Evolutionary conservation across 2,888 invertebrate genomes (phyloP).

Genomic region (Andrena fulva): DNA sequence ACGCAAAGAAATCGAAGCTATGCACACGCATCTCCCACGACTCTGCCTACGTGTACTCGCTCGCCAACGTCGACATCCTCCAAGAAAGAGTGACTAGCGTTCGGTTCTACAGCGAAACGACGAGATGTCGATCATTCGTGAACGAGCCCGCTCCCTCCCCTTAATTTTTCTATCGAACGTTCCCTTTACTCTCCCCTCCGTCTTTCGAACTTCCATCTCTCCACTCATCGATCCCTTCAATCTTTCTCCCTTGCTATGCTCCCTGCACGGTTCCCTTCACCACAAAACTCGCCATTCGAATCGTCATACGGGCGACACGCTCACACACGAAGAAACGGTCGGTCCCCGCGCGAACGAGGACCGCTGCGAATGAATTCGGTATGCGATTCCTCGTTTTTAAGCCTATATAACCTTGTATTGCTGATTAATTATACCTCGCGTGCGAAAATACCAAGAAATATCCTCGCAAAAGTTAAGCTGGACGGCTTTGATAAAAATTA

Average conservation of each 20-base stretch:
- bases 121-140: conserved; percentile 32
- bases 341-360: conserved; percentile 11
- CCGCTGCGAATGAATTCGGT: conserved; percentile 59
- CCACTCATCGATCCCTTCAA: not conserved
- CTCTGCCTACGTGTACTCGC: conserved; percentile 16
- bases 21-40: conserved; percentile 29
- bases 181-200: conserved; percentile 1
- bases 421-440: conserved; percentile 76
- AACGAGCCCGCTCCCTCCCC: conserved; percentile 17
- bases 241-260: not conserved
- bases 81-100: conserved; percentile 36
- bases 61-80: conserved; percentile 17
- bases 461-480: conserved; percentile 84
- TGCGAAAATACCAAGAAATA: conserved; percentile 84
- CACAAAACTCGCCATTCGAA: conserved; percentile 44
- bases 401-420: conserved; percentile 69
- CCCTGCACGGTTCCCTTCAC: not conserved
- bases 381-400: conserved; percentile 61
- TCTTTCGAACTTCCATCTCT: conserved; percentile 2
- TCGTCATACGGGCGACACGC: conserved; percentile 44
- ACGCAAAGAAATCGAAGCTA: conserved; percentile 49
- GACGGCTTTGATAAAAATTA: conserved; percentile 85
- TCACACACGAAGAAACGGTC: conserved; percentile 53
- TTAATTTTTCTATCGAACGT: not conserved
- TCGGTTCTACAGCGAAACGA: conserved; percentile 44